Base-by-base conservation (phyloP, 1,140 invertebrate species). In the Charaxes varanes region DNA sequence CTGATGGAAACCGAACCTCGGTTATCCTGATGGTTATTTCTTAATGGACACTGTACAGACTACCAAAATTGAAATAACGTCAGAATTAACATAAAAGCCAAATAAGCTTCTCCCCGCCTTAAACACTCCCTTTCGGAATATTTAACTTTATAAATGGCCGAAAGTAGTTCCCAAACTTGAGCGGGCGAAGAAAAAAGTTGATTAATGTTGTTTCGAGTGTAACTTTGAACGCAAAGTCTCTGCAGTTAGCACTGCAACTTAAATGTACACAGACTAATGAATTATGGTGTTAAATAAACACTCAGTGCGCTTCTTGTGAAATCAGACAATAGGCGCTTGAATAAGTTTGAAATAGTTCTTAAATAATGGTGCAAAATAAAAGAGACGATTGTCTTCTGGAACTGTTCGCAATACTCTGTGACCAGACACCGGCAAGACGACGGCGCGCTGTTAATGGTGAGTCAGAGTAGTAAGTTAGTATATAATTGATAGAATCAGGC, bases 331-430 rank as follows among this genome's bases (percentile, higher is more conserved):
- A 16, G 11, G 7, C 15, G 7, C n/a, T 15, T 6, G 6, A 4
- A 7, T 6, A 28, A 28, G 6, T 14, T 4, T 4, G 7, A 19
- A 23, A 23, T 8, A 23, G 6, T 5, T n/a, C 3, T 23, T 2
- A 23, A 3, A 23, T 23, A 6, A 76, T 76, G 71, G 66, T 76
- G 18, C 55, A 47, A 10, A 58, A 47, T n/a, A 62, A 58, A 41
- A 56, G 67, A 18, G 41, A 52, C 30, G 73, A 78, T 31, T 78
- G 73, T 48, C 48, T 78, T 14, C 24, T 74, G 2, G 62, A 66
- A 43, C 44, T 74, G 19, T 56, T 78, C 6, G 42, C 59, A 30
- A 23, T 74, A 11, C 43, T 78, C 13, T 78, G 68, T 41, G 62
- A 71, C 17, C 61, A 70, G 52, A 55, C 51, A 19, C 38, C 53